Evolutionary conservation across 1,140 invertebrate genomes (phyloP).

Genomic region (Plectrocnemia conspersa): DNA sequence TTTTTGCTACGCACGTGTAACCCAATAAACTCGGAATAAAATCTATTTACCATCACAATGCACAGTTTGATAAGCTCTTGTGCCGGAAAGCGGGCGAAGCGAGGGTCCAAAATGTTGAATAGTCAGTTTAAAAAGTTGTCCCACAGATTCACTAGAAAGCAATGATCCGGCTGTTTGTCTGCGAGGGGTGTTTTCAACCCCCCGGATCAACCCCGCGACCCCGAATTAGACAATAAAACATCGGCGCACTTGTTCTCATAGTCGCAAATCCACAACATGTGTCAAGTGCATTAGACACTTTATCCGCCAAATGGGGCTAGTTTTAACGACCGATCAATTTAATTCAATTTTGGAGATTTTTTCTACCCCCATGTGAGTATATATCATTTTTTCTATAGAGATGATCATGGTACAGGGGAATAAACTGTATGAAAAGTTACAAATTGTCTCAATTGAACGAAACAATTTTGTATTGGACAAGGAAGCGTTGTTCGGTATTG

Average conservation of each 20-base stretch:
- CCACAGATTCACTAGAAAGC: background rate
- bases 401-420: background rate
- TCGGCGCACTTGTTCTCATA: slow-evolving; percentile 24
- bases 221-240: slow-evolving; percentile 21
- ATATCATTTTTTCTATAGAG: background rate
- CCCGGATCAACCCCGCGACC: background rate
- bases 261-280: slow-evolving; percentile 27
- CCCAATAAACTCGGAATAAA: no score
- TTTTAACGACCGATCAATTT: slow-evolving; percentile 1
- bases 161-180: no score
- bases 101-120: background rate
- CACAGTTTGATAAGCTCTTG: background rate
- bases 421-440: background rate
- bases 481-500: no score
- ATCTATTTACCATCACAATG: slow-evolving; percentile 1
- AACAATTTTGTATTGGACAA: no score
- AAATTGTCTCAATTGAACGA: no score
- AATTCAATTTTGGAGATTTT: slow-evolving; percentile 2
- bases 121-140: slow-evolving; percentile 2
- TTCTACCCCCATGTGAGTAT: slow-evolving; percentile 7
- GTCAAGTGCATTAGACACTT: slow-evolving; percentile 28
- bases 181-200: no score
- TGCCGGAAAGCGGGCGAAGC: background rate
- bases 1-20: no score
- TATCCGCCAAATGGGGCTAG: slow-evolving; percentile 3